Evolutionary conservation across 2,113 vertebrate species (phyloP).

Genomic region (Cebus imitator): DNA sequence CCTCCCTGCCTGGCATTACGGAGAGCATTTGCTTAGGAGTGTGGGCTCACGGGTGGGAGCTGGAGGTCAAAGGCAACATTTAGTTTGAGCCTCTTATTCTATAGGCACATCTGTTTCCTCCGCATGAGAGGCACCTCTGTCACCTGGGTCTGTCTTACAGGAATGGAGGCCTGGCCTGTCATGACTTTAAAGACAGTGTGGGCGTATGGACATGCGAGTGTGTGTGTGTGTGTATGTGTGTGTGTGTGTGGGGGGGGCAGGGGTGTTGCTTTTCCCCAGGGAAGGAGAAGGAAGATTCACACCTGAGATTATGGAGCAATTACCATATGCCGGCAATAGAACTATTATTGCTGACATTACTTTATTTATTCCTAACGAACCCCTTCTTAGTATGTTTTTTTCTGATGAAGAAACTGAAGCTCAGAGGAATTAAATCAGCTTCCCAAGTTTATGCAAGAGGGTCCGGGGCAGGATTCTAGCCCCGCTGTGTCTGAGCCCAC

Average conservation of each 20-base stretch:
- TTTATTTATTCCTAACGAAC: background rate
- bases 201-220: accelerated
- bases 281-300: background rate
- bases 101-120: background rate
- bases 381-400: background rate
- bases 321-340: background rate
- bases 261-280: background rate
- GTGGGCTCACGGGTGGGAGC: background rate
- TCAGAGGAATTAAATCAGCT: background rate
- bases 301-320: background rate
- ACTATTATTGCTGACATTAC: background rate
- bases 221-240: background rate
- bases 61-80: background rate
- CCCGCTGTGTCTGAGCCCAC: background rate
- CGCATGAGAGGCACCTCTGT: background rate
- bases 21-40: accelerated
- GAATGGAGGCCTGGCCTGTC: background rate
- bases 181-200: background rate
- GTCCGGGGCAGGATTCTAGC: background rate
- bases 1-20: accelerated
- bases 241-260: background rate
- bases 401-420: background rate
- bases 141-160: background rate
- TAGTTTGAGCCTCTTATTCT: background rate
- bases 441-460: background rate